Evolutionary conservation across 1,140 invertebrate species (phyloP).

Genomic region (Philopotamus ludificatus): DNA sequence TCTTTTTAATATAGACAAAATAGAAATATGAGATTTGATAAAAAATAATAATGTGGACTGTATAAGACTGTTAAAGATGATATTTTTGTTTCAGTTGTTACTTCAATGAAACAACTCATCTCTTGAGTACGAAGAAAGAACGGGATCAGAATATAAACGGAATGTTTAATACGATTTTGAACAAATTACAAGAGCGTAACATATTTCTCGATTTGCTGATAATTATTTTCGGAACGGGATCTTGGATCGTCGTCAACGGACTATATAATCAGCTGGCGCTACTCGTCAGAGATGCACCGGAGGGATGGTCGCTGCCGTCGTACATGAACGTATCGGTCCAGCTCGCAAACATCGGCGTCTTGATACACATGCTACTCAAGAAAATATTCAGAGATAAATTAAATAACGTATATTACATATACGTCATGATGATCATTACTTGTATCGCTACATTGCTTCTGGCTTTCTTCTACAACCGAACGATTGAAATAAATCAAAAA

Average conservation of each 20-base stretch:
- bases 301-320: conserved; percentile 84
- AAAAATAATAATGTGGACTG: no score
- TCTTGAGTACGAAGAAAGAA: no score
- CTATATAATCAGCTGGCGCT: conserved; percentile 87
- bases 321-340: conserved; percentile 79
- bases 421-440: conserved; percentile 65
- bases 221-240: conserved; percentile 78
- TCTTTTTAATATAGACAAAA: no score
- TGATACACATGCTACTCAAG: conserved; percentile 61
- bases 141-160: no score
- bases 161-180: no score
- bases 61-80: no score
- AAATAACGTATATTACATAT: conserved; percentile 64
- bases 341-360: conserved; percentile 80
- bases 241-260: conserved; percentile 88
- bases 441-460: conserved; percentile 66
- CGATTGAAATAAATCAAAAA: conserved; percentile 57
- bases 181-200: no score
- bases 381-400: conserved; percentile 55
- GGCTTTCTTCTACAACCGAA: conserved; percentile 71
- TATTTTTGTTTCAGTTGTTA: no score
- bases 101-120: no score
- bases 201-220: conserved; percentile 67
- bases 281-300: conserved; percentile 75
- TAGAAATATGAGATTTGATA: no score